Percentiles rank a stretch among this genome's conserved stretches.
Evolutionary conservation across 92 coral and sea anemone species (phyloP).

Genomic region (Phenganax stokvisi): DNA sequence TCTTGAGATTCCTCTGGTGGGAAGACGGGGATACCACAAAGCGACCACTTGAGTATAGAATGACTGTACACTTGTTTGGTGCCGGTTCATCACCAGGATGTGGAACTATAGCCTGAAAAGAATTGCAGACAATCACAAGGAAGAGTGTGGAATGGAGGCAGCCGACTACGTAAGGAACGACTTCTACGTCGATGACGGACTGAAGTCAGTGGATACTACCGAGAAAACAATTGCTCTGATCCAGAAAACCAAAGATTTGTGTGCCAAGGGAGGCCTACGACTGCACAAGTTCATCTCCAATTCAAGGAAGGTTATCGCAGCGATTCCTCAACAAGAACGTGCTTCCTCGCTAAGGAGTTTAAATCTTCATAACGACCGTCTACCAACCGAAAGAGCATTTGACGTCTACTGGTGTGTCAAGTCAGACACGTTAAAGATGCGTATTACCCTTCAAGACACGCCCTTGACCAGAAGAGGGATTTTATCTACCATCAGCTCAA

Average conservation of each 20-base stretch:
- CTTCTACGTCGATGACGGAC: slow-evolving; percentile 20
- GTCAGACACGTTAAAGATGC: no score
- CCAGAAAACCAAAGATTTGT: neutral
- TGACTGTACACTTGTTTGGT: slow-evolving; percentile 2
- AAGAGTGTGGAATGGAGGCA: neutral
- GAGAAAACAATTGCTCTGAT: slow-evolving; percentile 1
- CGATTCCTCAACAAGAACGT: no score
- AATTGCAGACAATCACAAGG: neutral
- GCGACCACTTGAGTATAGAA: neutral
- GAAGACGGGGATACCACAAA: slow-evolving; percentile 4
- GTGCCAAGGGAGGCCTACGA: neutral
- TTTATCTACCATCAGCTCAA: no score
- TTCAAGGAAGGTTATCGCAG: no score
- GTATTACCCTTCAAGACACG: no score
- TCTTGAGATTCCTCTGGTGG: neutral
- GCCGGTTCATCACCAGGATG: slow-evolving; percentile 7
- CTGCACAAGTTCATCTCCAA: neutral
- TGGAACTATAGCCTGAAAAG: neutral
- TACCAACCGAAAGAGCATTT: no score
- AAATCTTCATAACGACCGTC: no score
- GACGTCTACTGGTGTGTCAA: no score
- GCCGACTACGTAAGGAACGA: slow-evolving; percentile 10
- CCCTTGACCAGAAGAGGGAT: no score
- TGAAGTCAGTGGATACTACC: neutral
- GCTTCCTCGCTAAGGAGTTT: no score